Base-by-base conservation (phyloP, 1,140 invertebrate species). In the Drusus annulatus region DNA sequence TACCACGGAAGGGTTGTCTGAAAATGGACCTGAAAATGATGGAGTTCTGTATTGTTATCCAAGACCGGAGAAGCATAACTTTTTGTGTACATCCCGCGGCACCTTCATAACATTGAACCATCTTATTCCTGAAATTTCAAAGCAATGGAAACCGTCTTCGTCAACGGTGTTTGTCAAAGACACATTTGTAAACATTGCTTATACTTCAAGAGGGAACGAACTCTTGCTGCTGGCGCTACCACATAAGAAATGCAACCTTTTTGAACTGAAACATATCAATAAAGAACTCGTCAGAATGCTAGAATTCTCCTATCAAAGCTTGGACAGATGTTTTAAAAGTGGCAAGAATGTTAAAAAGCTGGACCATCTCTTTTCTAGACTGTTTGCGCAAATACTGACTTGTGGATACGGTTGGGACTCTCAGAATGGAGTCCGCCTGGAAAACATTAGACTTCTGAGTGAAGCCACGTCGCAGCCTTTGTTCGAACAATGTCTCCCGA, bases 101-200 rank as follows among this genome's bases (percentile, higher is more conserved):
- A 91, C 93, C 52, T 94, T 93, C 86, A 89, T 94, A 25, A 94
- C 93, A 4, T 86, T 94, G 15, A 92, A 92, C 86, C 93, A 94
- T 85, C 90, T 94, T 84, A 86, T 93, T 28, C 90, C 92, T 19
- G 92, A 93, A 82, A 90, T 92, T 60, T 87, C 91, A 76, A 91
- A 90, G 17, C 88, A 86, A 19, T 89, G 89, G 82, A 87, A 89
- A 83, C 92, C 93, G 16, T 81, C 86, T 77, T 89, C 90, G 76
- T 92, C 93, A 23, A 91, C 91, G 60, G 86, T 94, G 52, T 83
- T 89, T 54, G 85, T 90, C 71, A 90, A 90, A 51, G 89, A 89
- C 63, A 87, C 89, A 78, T 82, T 91, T 73, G 88, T 91, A 76
- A 90, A 94, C 85, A 85, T 94, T 52, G 87, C 90, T 19, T 94